Evolutionary conservation across 1,140 invertebrate genomes (phyloP), one percentile per base, ranked within the genome.

Genomic region (Oedothorax gibbosus): DNA sequence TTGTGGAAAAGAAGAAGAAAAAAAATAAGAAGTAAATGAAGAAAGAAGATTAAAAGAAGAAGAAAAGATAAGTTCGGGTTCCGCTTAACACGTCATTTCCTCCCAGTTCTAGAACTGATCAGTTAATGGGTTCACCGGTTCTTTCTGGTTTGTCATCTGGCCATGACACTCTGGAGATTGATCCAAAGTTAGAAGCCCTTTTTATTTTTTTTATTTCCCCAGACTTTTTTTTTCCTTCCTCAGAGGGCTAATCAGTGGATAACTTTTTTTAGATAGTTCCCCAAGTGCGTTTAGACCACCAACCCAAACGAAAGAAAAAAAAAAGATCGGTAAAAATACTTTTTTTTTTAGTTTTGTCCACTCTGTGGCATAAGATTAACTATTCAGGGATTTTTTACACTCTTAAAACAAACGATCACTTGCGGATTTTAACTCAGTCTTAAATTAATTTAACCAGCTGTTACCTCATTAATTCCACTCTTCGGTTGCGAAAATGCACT

Each of bases 51-150:
- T 35, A 35, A 76, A 65, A 64, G 60, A 49, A 68, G 66, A 72
- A 76, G 68, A 72, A 84, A 84, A 68, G 72, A 75, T 65, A 75
- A 75, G 71, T 84, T 84, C 72, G 71, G 83, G 75, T 85, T 85
- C 75, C 75, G 73, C 73, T 85, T 85, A 85, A 85, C 83, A 85
- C 83, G 83, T 85, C 83, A 85, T 85, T 85, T 85, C 83, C 83
- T 85, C 83, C 83, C 83, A 68, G 83, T 84, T 84, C 81, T 75
- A 20, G 78, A 85, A 85, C 73, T 85, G 83, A 85, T 85, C 83
- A 85, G 83, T 85, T 85, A 85, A 85, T 85, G 83, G 83, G 83
- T 69, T 85, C 83, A 64, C 73, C 65, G 83, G 83, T 85, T 69
- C 71, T 84, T 77, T 77, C 75, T 77, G 75, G 75, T 77, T 77